Evolutionary conservation across 37 sponge, comb jelly and placozoan species (phyloP).

Genomic region (Dysidea cf. avara): DNA sequence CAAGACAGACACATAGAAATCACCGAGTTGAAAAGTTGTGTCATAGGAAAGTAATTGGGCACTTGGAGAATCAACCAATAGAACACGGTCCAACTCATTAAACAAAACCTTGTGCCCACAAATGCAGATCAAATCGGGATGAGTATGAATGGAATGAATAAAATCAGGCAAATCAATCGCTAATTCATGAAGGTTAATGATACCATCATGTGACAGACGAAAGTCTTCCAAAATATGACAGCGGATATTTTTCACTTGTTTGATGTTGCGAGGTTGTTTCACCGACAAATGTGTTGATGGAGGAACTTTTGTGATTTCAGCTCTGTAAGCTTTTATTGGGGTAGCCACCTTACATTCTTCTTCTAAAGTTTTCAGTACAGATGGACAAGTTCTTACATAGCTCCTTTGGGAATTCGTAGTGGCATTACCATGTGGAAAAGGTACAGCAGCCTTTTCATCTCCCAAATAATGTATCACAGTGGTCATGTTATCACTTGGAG

Average conservation of each 20-base stretch:
- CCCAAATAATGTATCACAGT: slow-evolving; percentile 41
- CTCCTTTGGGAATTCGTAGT: neutral
- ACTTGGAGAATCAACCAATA: slow-evolving; percentile 25
- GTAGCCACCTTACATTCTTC: slow-evolving; percentile 15
- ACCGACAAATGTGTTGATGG: slow-evolving; percentile 13
- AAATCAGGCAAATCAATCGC: slow-evolving; percentile 49
- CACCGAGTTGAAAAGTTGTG: slow-evolving; percentile 59
- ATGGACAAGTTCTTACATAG: slow-evolving; percentile 23
- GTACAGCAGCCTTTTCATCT: slow-evolving; percentile 37
- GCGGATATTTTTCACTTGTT: slow-evolving; percentile 36
- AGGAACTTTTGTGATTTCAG: slow-evolving; percentile 3
- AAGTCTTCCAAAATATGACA: neutral
- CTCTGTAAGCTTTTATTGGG: slow-evolving; percentile 26
- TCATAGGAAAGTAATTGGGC: slow-evolving; percentile 46
- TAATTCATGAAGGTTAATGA: slow-evolving; percentile 54
- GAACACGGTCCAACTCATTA: slow-evolving; percentile 28
- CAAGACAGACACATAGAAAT: slow-evolving; percentile 51
- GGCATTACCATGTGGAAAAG: slow-evolving; percentile 41
- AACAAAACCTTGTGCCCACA: slow-evolving; percentile 45
- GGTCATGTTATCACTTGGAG: slow-evolving; percentile 10
- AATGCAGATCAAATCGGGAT: slow-evolving; percentile 49
- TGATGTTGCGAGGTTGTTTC: slow-evolving; percentile 25
- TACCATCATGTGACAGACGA: slow-evolving; percentile 41
- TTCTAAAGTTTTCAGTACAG: slow-evolving; percentile 19
- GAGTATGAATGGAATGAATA: slow-evolving; percentile 30